Evolutionary conservation across 2,888 invertebrate species (phyloP).

Genomic region (Timema podura): DNA sequence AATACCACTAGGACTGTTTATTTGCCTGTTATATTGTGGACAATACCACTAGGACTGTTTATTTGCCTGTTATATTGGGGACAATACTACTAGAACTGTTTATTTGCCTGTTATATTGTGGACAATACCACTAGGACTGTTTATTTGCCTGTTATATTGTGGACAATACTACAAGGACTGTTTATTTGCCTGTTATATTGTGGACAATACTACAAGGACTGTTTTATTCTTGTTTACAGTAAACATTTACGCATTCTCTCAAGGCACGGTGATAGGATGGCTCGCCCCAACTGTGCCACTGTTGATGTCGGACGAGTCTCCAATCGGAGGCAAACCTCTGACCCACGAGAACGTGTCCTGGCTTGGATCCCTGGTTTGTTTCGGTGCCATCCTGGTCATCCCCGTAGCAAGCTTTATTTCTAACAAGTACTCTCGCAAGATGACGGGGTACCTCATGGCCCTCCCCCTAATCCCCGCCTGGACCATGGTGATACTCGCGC

Average conservation of each 20-base stretch:
- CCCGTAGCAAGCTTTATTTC: slow-evolving; percentile 10
- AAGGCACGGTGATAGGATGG: slow-evolving; percentile 57
- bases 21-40: too few species aligned
- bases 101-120: too few species aligned
- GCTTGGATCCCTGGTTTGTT: slow-evolving; percentile 53
- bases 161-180: too few species aligned
- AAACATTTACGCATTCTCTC: slow-evolving; percentile 52
- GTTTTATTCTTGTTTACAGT: slow-evolving; percentile 44
- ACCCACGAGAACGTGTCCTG: slow-evolving; percentile 50
- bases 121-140: too few species aligned
- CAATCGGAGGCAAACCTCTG: slow-evolving; percentile 49
- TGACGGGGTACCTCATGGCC: slow-evolving; percentile 19
- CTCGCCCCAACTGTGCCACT: slow-evolving; percentile 53
- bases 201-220: too few species aligned
- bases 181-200: too few species aligned
- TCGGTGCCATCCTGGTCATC: slow-evolving; percentile 47
- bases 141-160: too few species aligned
- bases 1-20: too few species aligned
- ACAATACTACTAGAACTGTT: too few species aligned
- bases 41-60: too few species aligned
- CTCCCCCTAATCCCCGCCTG: slow-evolving; percentile 9
- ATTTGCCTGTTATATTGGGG: too few species aligned
- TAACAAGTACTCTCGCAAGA: slow-evolving; percentile 16
- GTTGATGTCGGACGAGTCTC: slow-evolving; percentile 45
- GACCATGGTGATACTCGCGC: not conserved